These are phyloP conservation scores for Polyommatus iphigenia DNA, from an alignment of 2,888 invertebrate genomes.

Conservation along the genomic window DNA sequence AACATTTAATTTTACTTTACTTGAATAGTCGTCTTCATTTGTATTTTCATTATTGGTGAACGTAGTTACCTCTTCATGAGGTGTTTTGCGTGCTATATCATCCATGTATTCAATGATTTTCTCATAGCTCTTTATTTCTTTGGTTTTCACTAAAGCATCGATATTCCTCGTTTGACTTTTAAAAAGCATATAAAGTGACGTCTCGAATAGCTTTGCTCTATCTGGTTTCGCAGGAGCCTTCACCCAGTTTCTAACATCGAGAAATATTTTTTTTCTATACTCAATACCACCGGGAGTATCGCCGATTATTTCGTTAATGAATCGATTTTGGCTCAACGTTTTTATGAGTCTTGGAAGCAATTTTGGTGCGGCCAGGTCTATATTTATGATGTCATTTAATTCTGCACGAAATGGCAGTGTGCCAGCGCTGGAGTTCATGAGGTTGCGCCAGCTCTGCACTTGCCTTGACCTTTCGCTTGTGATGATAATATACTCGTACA, in stretches of 20 bases:
- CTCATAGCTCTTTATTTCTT: constrained; percentile 63
- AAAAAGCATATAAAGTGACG: constrained; percentile 53
- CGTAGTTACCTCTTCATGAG: constrained; percentile 46
- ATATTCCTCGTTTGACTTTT: constrained; percentile 56
- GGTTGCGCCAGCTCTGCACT: constrained; percentile 53
- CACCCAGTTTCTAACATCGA: constrained; percentile 51
- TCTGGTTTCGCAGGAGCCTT: constrained; percentile 52
- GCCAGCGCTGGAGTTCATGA: constrained; percentile 55
- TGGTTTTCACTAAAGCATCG: constrained; percentile 62
- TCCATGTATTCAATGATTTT: constrained; percentile 63
- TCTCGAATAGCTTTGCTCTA: constrained; percentile 57
- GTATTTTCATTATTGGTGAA: constrained; percentile 37
- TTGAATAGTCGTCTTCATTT: constrained; percentile 30
- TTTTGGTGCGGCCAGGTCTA: constrained; percentile 55
- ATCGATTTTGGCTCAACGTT: constrained; percentile 57
- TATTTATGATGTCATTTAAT: constrained; percentile 46
- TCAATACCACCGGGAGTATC: constrained; percentile 53
- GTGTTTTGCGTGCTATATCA: constrained; percentile 62
- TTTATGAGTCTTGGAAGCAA: constrained; percentile 61
- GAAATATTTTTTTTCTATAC: constrained; percentile 52
- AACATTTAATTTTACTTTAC: not conserved
- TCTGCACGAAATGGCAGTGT: constrained; percentile 49
- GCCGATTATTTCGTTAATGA: constrained; percentile 55
- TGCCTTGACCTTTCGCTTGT: constrained; percentile 45
- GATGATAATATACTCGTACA: constrained; percentile 59